These are phyloP conservation scores for Brachypodius melanocephalos DNA, from an alignment of 2,113 vertebrate species.

Conservation along the genomic window DNA sequence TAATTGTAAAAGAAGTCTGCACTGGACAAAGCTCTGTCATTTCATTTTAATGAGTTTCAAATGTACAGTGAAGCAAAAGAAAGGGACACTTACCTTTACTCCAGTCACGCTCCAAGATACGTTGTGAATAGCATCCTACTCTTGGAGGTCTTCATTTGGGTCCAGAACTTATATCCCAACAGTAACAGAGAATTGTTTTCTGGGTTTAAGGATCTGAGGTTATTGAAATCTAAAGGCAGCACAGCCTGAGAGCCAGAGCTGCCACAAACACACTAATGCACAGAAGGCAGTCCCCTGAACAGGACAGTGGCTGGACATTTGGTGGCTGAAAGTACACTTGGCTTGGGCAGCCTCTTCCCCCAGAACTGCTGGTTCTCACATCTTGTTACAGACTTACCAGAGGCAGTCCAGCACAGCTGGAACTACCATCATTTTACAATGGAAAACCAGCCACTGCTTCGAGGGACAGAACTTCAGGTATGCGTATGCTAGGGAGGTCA, in stretches of 20 bases:
- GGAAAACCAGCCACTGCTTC: background rate
- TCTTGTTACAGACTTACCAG: background rate
- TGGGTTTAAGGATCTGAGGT: background rate
- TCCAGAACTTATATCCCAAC: background rate
- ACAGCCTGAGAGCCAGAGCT: background rate
- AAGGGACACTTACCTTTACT: background rate
- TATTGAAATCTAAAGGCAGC: background rate
- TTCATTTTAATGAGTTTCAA: slow-evolving; percentile 6
- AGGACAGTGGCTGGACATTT: background rate
- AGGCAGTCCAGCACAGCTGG: background rate
- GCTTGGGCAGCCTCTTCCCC: background rate
- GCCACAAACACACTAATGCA: background rate
- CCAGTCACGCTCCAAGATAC: background rate
- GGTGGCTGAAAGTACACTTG: background rate
- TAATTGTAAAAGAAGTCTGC: background rate
- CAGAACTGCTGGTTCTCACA: background rate
- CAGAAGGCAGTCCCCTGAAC: background rate
- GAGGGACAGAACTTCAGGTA: background rate
- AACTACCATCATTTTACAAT: background rate
- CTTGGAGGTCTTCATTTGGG: background rate
- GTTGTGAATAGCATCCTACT: background rate
- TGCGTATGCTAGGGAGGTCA: background rate
- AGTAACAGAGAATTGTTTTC: background rate
- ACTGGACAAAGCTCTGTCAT: background rate
- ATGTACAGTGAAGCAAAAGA: background rate